These are phyloP conservation scores for Hydrotaea cyrtoneurina DNA, from an alignment of 2,888 invertebrate species.

Conservation along the genomic window DNA sequence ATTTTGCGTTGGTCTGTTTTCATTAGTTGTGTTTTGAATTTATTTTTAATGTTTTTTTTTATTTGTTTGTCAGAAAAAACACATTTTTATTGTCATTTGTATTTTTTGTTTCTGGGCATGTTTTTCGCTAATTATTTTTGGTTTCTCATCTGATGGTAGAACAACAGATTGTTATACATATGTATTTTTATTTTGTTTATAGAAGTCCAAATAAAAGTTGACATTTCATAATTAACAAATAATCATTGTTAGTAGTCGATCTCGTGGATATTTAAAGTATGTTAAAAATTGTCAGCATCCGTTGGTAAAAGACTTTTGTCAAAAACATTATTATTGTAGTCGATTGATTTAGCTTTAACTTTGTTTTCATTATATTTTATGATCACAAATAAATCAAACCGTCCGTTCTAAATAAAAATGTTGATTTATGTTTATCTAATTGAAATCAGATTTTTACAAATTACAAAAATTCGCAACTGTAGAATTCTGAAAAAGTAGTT, in stretches of 20 bases:
- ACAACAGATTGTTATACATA: neutral
- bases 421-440: too few relatives aligned
- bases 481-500: too few relatives aligned
- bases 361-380: too few relatives aligned
- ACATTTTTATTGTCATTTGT: constrained; percentile 48
- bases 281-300: neutral
- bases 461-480: too few relatives aligned
- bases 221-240: constrained; percentile 28
- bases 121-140: constrained; percentile 3
- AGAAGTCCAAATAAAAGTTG: neutral
- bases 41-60: neutral
- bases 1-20: constrained; percentile 39
- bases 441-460: too few relatives aligned
- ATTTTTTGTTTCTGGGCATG: neutral
- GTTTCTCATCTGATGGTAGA: neutral
- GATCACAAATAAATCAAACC: too few relatives aligned
- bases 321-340: neutral
- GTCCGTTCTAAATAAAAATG: too few relatives aligned
- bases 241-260: constrained; percentile 2
- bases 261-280: neutral
- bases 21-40: neutral
- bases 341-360: neutral
- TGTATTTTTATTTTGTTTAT: constrained; percentile 7
- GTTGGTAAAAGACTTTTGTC: neutral
- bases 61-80: constrained; percentile 29